phyloP scores from a whole-genome alignment of 2,113 vertebrate genomes.

The Catharus bicknelli region DNA sequence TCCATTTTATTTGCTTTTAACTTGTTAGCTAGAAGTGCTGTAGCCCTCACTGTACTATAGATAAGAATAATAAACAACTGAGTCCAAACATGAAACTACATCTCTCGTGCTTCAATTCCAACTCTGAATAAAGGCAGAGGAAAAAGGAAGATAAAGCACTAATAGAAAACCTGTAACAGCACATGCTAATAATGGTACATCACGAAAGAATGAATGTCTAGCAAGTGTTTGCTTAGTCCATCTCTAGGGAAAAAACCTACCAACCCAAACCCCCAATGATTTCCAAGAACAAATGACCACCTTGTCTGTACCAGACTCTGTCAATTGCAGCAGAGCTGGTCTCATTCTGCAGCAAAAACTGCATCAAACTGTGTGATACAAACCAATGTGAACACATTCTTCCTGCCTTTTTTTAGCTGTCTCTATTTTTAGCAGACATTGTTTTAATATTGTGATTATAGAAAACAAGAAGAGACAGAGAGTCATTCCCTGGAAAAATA shows the following conservation, averaged over 20 bases:
- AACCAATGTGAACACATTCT: not conserved
- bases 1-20: too few relatives aligned
- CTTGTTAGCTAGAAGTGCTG: too few relatives aligned
- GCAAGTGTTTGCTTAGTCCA: not conserved
- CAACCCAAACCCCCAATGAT: not conserved
- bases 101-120: too few relatives aligned
- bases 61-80: too few relatives aligned
- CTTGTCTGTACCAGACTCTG: not conserved
- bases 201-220: not conserved
- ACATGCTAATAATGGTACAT: not conserved
- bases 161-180: not conserved
- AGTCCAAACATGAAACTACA: too few relatives aligned
- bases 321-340: conserved; percentile 40
- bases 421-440: not conserved
- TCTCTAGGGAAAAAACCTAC: not conserved
- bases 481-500: not conserved
- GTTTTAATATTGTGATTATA: not conserved
- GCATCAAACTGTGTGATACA: not conserved
- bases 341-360: not conserved
- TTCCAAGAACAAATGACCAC: conserved; percentile 28
- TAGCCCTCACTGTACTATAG: too few relatives aligned
- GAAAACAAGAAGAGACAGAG: not conserved
- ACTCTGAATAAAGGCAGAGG: too few relatives aligned
- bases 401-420: not conserved
- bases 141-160: too few relatives aligned